Base-by-base conservation (phyloP, 2,888 invertebrate genomes). In the Steinernema carpocapsae region DNA sequence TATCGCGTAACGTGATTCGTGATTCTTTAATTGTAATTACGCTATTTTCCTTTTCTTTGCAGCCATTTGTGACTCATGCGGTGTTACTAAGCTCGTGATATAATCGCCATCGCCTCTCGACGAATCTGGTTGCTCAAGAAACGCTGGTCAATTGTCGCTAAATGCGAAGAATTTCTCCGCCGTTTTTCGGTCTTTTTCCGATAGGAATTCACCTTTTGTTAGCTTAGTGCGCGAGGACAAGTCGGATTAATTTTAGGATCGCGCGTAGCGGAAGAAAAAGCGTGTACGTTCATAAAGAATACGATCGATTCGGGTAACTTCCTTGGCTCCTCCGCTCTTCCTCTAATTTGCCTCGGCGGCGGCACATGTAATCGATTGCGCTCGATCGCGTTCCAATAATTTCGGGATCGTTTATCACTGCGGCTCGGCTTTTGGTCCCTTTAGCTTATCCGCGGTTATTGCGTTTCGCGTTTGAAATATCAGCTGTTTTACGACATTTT, bases 291-390 rank as follows among this genome's bases (percentile, higher is more conserved):
- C 37, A 37, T 37, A 37, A 37, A 37, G 3, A 37, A 37, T 37
- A 6, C 37, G 37, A 37, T 37, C 37, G 37, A 37, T 37, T 37
- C 37, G 37, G 37, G 37, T 37, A 37, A 37, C 37, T 37, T 37
- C 37, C 37, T 37, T 10, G 4, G 37, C 37, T 37, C 37, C 37
- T 37, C 37, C 37, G 37, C 37, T 3, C 3, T n/a, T n/a, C n/a
- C n/a, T 37, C 37, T 6, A 37, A 37, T 3, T 37, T 10, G 37
- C 10, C 37, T 37, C 10, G 37, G 37, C 22, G 3, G 56, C 26
- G 56, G 56, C 56, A 64, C 64, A 17, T 64, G 32, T 64, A 29
- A 64, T 64, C 32, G 64, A 64, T 64, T 64, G 19, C 12, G 12
- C 22, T 52, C 37, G 37, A 24, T 22, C 52, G 22, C 52, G 52